These are phyloP conservation scores for Cacoxenus indagator DNA, from an alignment of 2,888 invertebrate species.

Conservation along the genomic window DNA sequence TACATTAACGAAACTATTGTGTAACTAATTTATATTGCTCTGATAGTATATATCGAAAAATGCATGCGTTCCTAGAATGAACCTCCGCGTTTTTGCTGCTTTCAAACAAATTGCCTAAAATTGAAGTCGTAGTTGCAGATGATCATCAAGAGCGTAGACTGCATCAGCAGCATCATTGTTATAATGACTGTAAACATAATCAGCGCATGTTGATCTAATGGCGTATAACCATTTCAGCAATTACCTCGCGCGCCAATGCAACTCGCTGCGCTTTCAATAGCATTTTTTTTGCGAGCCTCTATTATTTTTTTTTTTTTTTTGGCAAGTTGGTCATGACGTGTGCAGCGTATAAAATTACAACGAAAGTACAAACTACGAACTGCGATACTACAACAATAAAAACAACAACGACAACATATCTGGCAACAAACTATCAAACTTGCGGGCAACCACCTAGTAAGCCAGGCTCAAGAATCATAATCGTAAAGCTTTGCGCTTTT, in stretches of 20 bases:
- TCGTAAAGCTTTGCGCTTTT: conserved; percentile 47
- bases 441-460: conserved; percentile 24
- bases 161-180: conserved; percentile 48
- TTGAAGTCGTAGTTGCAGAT: too few species aligned
- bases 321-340: conserved; percentile 52
- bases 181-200: conserved; percentile 63
- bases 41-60: not conserved
- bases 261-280: conserved; percentile 45
- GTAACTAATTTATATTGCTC: not conserved
- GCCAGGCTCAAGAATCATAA: conserved; percentile 51
- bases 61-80: too few species aligned
- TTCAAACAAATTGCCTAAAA: too few species aligned
- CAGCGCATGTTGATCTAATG: conserved; percentile 54
- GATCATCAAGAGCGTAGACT: not conserved
- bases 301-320: conserved; percentile 38
- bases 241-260: conserved; percentile 8
- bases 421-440: conserved; percentile 55
- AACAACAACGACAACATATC: conserved; percentile 45
- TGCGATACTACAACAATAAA: conserved; percentile 57
- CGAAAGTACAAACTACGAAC: not conserved
- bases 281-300: conserved; percentile 56
- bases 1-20: conserved; percentile 13
- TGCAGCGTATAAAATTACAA: conserved; percentile 49
- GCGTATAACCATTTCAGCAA: conserved; percentile 24
- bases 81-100: too few species aligned